Percentiles rank a stretch among this genome's conserved stretches.
phyloP scores from a whole-genome alignment of 2,888 invertebrate species.

The Imbricaverruca yamaguchii region DNA sequence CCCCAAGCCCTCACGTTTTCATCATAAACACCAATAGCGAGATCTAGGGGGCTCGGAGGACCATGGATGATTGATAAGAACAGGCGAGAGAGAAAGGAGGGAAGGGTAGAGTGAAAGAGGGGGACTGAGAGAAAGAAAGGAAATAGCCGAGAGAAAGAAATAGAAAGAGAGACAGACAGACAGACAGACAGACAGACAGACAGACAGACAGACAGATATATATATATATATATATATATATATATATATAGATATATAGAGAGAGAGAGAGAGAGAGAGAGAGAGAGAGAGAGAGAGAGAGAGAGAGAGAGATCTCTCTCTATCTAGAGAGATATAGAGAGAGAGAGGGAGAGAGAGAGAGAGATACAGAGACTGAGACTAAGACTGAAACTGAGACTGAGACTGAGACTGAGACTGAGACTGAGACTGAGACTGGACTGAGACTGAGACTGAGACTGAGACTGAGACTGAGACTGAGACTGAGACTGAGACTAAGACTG shows the following conservation, averaged over 20 bases:
- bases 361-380: not conserved
- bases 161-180: slow-evolving; percentile 22
- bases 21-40: too few species aligned
- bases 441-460: too few species aligned
- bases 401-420: too few species aligned
- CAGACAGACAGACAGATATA: not conserved
- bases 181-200: slow-evolving; percentile 11
- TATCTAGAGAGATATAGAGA: too few species aligned
- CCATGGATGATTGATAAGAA: not conserved
- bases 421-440: too few species aligned
- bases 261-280: slow-evolving; percentile 22
- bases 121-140: slow-evolving; percentile 12
- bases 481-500: too few species aligned
- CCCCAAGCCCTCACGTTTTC: too few species aligned
- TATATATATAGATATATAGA: not conserved
- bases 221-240: not conserved
- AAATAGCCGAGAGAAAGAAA: not conserved
- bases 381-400: too few species aligned
- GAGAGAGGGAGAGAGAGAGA: not conserved
- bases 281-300: slow-evolving; percentile 25
- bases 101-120: not conserved
- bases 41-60: too few species aligned
- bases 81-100: not conserved
- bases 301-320: slow-evolving; percentile 23
- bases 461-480: too few species aligned